Percentiles rank a stretch among this genome's conserved stretches.
phyloP scores from a whole-genome alignment of 2,113 vertebrate species.

The Megaptera novaeangliae region DNA sequence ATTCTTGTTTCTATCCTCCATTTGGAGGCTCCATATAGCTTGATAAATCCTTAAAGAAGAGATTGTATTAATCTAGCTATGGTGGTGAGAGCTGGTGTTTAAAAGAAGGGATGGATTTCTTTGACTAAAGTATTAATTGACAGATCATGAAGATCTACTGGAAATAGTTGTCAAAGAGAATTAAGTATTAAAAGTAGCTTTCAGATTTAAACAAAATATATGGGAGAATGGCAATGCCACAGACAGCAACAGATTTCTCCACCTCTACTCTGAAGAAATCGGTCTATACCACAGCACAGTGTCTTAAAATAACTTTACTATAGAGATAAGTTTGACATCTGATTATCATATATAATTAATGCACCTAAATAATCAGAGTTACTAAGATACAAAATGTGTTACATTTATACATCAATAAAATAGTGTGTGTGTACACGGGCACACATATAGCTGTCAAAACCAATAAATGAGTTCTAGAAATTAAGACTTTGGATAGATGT shows the following conservation, averaged over 20 bases:
- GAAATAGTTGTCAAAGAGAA: background rate
- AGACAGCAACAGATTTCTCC: background rate
- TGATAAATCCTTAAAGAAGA: background rate
- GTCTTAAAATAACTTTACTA: background rate
- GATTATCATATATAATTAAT: background rate
- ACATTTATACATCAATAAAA: background rate
- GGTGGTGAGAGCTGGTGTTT: background rate
- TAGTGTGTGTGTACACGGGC: background rate
- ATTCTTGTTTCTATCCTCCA: background rate
- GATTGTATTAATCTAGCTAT: background rate
- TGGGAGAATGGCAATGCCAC: background rate
- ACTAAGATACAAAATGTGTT: background rate
- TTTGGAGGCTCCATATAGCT: background rate
- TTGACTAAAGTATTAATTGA: background rate
- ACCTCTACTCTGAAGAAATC: background rate
- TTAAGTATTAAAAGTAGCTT: background rate
- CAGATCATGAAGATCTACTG: background rate
- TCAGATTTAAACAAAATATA: background rate
- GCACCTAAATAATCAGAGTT: background rate
- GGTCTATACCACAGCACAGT: background rate
- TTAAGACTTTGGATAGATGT: background rate
- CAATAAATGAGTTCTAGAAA: background rate
- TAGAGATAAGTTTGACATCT: background rate
- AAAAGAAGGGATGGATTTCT: background rate
- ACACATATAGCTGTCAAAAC: background rate